A percentile compares a stretch with the other conserved stretches of the same genome.
These are phyloP conservation scores for Drymodes brunneopygia DNA, from an alignment of 2,113 vertebrate genomes.

Conservation along the genomic window DNA sequence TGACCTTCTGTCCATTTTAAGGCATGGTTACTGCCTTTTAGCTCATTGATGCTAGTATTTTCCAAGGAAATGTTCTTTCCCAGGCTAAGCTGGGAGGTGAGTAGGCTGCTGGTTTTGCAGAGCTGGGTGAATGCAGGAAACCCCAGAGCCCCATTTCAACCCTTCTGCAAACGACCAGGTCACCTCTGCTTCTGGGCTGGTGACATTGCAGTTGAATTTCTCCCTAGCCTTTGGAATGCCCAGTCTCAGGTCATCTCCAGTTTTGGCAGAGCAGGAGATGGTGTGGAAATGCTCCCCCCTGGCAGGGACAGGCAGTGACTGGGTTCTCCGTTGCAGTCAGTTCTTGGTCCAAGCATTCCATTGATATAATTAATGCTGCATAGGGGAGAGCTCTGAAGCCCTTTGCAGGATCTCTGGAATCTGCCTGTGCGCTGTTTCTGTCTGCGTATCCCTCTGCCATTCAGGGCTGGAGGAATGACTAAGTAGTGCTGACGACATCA, in stretches of 20 bases:
- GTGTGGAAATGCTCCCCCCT: not conserved
- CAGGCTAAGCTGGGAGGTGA: not conserved
- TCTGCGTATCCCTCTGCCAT: not conserved
- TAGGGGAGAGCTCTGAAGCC: not conserved
- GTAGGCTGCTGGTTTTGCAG: not conserved
- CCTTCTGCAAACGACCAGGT: not conserved
- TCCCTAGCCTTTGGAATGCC: not conserved
- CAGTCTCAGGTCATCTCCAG: not conserved
- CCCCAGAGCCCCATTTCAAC: not conserved
- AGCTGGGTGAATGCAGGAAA: not conserved
- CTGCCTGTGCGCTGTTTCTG: not conserved
- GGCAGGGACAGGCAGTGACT: not conserved
- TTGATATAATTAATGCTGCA: not conserved
- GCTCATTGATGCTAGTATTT: not conserved
- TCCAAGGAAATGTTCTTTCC: not conserved
- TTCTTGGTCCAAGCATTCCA: not conserved
- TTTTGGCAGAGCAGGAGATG: not conserved
- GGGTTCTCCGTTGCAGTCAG: not conserved
- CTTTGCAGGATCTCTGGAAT: not conserved
- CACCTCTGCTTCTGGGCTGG: not conserved
- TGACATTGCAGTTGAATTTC: not conserved
- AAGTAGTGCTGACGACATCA: conserved; percentile 38
- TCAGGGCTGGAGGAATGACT: conserved; percentile 29
- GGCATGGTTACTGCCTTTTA: not conserved
- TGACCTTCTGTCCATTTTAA: not conserved